Percentiles rank a stretch among this genome's conserved stretches.
Conservation (phyloP, 2,113 vertebrate genomes). For the Crotalus viridis region DNA sequence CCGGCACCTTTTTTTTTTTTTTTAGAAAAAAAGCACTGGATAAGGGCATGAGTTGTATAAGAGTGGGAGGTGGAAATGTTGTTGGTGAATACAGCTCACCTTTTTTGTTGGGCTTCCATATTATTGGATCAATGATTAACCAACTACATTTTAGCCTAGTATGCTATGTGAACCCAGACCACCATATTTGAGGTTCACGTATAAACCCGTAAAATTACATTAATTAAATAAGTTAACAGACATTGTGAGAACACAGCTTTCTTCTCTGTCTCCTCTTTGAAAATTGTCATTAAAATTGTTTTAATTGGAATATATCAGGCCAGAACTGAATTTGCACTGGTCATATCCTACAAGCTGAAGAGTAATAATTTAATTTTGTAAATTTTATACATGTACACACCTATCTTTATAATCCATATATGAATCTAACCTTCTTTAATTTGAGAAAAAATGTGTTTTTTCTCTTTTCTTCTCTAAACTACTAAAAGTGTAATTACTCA, state of each 20-base stretch:
- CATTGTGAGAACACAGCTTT: neutral
- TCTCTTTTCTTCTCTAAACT: constrained; percentile 25
- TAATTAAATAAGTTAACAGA: neutral
- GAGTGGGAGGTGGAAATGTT: neutral
- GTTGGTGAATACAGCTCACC: neutral
- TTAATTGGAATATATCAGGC: too few relatives aligned
- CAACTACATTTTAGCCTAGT: neutral
- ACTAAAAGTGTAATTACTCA: constrained; percentile 67
- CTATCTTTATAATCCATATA: constrained; percentile 4
- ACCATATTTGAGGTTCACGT: neutral
- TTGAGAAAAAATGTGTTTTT: constrained; percentile 41
- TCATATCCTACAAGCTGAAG: neutral
- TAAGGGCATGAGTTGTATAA: neutral
- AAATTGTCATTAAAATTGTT: neutral
- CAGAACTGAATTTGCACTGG: neutral
- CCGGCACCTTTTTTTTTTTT: too few relatives aligned
- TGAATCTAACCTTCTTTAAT: constrained; percentile 25
- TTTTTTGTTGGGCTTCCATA: neutral
- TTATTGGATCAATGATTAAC: neutral
- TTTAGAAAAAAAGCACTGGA: neutral
- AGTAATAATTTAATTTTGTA: neutral
- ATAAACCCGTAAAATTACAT: neutral
- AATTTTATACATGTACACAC: neutral
- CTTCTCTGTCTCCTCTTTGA: neutral
- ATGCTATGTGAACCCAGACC: neutral